These are phyloP conservation scores for Tholera decimalis DNA, from an alignment of 2,888 invertebrate species.

Conservation along the genomic window DNA sequence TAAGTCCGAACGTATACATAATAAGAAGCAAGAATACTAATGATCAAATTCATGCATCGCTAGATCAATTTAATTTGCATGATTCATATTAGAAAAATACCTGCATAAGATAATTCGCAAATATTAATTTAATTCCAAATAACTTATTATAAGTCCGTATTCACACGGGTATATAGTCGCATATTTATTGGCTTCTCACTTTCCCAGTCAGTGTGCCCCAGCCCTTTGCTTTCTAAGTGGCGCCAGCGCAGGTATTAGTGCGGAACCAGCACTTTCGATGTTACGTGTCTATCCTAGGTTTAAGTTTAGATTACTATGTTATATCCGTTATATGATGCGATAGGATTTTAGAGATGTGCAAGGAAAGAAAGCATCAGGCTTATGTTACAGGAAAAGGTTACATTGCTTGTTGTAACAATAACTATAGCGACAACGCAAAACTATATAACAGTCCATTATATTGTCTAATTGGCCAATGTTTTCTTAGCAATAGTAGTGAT, in stretches of 20 bases:
- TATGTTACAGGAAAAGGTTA: neutral
- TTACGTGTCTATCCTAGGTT: constrained; percentile 49
- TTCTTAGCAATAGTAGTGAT: too few relatives aligned
- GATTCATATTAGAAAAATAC: neutral
- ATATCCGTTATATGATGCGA: constrained; percentile 22
- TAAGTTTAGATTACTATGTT: constrained; percentile 36
- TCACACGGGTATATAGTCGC: constrained; percentile 57
- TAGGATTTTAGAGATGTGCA: neutral
- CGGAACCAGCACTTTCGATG: constrained; percentile 79
- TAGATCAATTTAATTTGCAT: neutral
- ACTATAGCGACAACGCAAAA: too few relatives aligned
- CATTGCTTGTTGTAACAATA: neutral
- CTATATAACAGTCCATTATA: too few relatives aligned
- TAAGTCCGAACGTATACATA: neutral
- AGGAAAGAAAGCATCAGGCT: neutral
- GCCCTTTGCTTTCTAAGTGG: constrained; percentile 78
- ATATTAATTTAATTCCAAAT: neutral
- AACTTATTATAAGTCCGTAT: constrained; percentile 26
- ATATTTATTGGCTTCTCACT: constrained; percentile 67
- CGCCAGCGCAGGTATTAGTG: constrained; percentile 71
- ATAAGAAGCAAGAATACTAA: neutral
- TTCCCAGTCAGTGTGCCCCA: constrained; percentile 65
- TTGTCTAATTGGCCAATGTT: too few relatives aligned
- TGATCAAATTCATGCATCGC: neutral
- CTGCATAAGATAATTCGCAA: neutral